A percentile compares a stretch with the other conserved stretches of the same genome.
Conservation (phyloP, 2,113 vertebrate genomes). For the Lasiurus cinereus region DNA sequence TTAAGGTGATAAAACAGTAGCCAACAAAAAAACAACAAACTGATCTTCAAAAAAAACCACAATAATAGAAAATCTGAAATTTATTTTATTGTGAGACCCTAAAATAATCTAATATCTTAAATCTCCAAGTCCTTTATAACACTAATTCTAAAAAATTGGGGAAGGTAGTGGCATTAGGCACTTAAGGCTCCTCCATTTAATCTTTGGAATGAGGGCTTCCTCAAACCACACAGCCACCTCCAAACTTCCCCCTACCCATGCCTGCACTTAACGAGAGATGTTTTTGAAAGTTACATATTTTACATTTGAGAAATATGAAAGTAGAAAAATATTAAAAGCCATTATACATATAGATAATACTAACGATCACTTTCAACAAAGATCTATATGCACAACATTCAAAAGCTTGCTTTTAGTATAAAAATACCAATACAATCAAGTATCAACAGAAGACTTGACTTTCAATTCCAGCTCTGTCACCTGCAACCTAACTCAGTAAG, state of each 20-base stretch:
- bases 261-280: neutral
- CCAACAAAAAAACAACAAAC: neutral
- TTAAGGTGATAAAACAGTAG: neutral
- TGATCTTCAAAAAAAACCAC: neutral
- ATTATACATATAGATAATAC: neutral
- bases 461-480: neutral
- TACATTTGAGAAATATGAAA: constrained; percentile 41
- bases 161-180: neutral
- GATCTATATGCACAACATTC: neutral
- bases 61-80: neutral
- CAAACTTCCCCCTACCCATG: neutral
- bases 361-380: constrained; percentile 31
- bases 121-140: neutral
- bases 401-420: neutral
- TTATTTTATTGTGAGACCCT: neutral
- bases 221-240: neutral
- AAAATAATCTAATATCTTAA: constrained; percentile 49
- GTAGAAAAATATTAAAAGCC: neutral
- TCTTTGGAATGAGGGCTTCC: neutral
- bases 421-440: neutral
- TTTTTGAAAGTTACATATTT: neutral
- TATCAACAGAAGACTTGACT: neutral
- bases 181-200: neutral
- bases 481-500: neutral
- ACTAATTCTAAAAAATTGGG: neutral